phyloP scores from a whole-genome alignment of 2,888 invertebrate species.

The Erebia ligea region DNA sequence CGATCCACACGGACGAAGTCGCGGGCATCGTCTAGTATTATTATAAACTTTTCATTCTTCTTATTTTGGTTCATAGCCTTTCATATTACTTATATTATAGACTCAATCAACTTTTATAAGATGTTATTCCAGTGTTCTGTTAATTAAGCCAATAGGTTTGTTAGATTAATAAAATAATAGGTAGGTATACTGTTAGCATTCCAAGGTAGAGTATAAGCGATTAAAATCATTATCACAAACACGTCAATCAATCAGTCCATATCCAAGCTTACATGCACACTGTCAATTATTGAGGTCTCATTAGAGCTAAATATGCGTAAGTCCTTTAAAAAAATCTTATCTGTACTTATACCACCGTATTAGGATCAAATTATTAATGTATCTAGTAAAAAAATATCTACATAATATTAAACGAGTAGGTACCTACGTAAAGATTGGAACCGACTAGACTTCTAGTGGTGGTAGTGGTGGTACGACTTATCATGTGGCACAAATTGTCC shows the following conservation, averaged over 20 bases:
- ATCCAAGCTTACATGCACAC: conserved; percentile 13
- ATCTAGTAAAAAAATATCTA: neutral
- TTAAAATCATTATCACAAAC: conserved; percentile 26
- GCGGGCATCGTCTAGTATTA: no score
- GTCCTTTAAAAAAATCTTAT: neutral
- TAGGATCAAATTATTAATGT: neutral
- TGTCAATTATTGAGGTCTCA: conserved; percentile 14
- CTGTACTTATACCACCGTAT: neutral
- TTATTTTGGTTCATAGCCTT: no score
- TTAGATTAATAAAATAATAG: neutral
- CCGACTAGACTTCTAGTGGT: no score
- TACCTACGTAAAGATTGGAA: neutral
- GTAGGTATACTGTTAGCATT: neutral
- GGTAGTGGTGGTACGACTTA: no score
- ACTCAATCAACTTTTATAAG: neutral
- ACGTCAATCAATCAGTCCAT: conserved; percentile 32
- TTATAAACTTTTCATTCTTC: no score
- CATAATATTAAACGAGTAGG: neutral
- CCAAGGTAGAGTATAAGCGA: neutral
- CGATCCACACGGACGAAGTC: no score
- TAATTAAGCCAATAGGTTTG: neutral
- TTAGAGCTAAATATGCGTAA: neutral
- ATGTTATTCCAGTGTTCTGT: neutral
- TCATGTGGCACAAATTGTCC: no score
- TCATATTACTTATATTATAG: no score